Conservation (phyloP, 2,113 vertebrate genomes). For the Prunella fulvescens region DNA sequence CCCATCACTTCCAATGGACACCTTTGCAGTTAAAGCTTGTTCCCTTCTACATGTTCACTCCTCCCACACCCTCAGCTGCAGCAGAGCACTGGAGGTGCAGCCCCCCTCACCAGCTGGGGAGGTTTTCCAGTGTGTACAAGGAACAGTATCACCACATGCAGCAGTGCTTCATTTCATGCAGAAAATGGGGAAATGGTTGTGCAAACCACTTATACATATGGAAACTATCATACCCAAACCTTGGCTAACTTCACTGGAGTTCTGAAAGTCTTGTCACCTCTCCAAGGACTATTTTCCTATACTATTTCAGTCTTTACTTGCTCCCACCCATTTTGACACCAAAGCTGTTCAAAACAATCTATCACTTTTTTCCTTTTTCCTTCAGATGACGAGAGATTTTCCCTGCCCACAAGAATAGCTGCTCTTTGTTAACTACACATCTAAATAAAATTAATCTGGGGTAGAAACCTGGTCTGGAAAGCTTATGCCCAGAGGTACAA, state of each 20-base stretch:
- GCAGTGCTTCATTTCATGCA: neutral
- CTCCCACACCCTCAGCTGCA: neutral
- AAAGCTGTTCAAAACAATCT: neutral
- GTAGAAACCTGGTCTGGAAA: constrained; percentile 1
- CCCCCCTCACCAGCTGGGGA: too few relatives aligned
- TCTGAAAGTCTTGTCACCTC: neutral
- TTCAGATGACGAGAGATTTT: neutral
- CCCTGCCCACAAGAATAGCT: neutral
- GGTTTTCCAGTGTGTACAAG: neutral
- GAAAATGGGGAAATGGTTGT: neutral
- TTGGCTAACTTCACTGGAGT: constrained; percentile 27
- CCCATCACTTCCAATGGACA: neutral
- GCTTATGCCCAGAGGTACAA: neutral
- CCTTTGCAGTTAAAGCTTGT: neutral
- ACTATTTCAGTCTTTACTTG: constrained; percentile 13
- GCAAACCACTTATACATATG: constrained; percentile 3
- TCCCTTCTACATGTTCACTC: rapidly evolving
- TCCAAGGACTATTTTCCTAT: constrained; percentile 34
- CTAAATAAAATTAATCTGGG: neutral
- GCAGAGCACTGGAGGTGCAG: rapidly evolving
- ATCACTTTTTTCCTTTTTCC: neutral
- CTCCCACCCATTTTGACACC: neutral
- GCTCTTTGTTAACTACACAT: neutral
- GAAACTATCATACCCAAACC: constrained; percentile 21
- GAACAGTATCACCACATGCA: neutral